Evolutionary conservation across 2,113 vertebrate species (phyloP).

Genomic region (Limanda limanda): DNA sequence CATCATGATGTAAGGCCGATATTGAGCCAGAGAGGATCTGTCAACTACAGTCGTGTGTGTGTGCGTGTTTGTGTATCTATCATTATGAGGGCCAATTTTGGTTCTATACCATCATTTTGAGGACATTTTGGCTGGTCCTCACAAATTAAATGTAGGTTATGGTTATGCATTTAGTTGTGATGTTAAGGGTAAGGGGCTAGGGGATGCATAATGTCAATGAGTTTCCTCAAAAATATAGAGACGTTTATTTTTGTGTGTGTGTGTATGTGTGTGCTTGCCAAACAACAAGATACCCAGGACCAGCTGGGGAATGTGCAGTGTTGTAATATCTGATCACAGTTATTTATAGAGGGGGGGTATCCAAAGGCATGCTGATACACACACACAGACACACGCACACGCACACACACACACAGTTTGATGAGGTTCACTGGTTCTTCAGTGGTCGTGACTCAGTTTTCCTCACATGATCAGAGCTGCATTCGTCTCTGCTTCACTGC

Average conservation of each 20-base stretch:
- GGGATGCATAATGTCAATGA: no score
- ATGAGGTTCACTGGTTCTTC: conserved; percentile 13
- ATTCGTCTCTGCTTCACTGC: neutral
- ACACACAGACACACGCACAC: neutral
- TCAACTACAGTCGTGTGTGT: neutral
- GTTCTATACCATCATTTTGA: no score
- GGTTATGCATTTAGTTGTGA: no score
- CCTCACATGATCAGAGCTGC: neutral
- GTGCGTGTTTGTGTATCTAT: no score
- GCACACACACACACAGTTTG: conserved; percentile 1
- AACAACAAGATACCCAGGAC: conserved; percentile 30
- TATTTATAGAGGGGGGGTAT: conserved; percentile 66
- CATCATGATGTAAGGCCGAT: conserved; percentile 10
- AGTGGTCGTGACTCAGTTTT: conserved; percentile 29
- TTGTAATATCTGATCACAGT: conserved; percentile 72
- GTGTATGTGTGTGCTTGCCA: neutral
- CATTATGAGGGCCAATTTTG: no score
- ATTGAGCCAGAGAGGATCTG: neutral
- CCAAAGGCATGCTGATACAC: conserved; percentile 36
- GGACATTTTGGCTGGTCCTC: no score
- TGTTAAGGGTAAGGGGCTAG: no score
- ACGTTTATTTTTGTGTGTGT: no score
- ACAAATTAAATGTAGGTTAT: no score
- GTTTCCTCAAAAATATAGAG: no score
- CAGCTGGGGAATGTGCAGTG: conserved; percentile 71